Evolutionary conservation across 2,888 invertebrate genomes (phyloP).

Genomic region (Agrilus cyanescens): DNA sequence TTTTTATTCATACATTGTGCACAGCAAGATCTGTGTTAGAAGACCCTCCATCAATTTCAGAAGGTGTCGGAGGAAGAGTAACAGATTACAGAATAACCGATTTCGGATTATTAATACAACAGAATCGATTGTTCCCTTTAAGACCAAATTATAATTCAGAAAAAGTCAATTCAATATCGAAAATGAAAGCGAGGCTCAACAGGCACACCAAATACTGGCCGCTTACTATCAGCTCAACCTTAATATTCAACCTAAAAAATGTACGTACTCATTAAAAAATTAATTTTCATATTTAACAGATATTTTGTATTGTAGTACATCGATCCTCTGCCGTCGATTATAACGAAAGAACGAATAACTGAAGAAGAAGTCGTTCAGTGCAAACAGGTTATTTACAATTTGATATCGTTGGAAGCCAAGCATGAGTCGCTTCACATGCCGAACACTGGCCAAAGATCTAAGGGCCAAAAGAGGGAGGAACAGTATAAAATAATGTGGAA

Average conservation of each 20-base stretch:
- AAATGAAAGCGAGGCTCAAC: slow-evolving; percentile 57
- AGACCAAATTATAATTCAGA: slow-evolving; percentile 35
- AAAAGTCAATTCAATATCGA: slow-evolving; percentile 44
- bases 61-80: slow-evolving; percentile 87
- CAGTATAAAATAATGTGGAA: slow-evolving; percentile 85
- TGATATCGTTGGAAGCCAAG: slow-evolving; percentile 70
- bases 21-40: slow-evolving; percentile 79
- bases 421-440: slow-evolving; percentile 70
- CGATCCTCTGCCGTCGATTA: slow-evolving; percentile 66
- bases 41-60: slow-evolving; percentile 90
- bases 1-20: slow-evolving; percentile 86
- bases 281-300: slow-evolving; percentile 1
- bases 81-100: slow-evolving; percentile 83
- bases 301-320: slow-evolving; percentile 46
- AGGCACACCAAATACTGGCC: slow-evolving; percentile 81
- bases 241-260: slow-evolving; percentile 72
- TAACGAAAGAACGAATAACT: slow-evolving; percentile 70
- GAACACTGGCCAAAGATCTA: slow-evolving; percentile 52
- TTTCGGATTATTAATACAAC: slow-evolving; percentile 79
- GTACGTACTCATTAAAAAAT: slow-evolving; percentile 33
- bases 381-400: slow-evolving; percentile 68
- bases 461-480: slow-evolving; percentile 61
- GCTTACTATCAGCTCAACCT: slow-evolving; percentile 76
- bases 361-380: slow-evolving; percentile 82
- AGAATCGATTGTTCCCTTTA: slow-evolving; percentile 65